Evolutionary conservation across 2,888 invertebrate genomes (phyloP).

Genomic region (Cinara cedri): DNA sequence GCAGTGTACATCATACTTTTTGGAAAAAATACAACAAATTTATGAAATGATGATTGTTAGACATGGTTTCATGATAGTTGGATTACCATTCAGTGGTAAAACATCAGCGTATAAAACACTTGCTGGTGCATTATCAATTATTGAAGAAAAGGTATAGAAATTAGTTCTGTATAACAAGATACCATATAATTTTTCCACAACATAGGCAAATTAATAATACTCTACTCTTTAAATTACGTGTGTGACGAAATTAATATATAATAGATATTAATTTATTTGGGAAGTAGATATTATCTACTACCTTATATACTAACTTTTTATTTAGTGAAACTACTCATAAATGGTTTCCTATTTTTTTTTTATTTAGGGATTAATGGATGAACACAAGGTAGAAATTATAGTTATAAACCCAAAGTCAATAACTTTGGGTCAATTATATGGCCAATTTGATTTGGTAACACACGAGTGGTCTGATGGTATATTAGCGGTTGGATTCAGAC

Average conservation of each 20-base stretch:
- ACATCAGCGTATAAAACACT: conserved; percentile 83
- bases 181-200: too few relatives aligned
- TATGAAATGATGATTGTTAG: conserved; percentile 95
- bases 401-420: conserved; percentile 94
- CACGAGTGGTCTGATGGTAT: conserved; percentile 95
- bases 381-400: conserved; percentile 77
- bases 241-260: too few relatives aligned
- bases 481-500: conserved; percentile 80
- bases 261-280: too few relatives aligned
- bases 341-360: too few relatives aligned
- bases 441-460: conserved; percentile 90
- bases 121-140: conserved; percentile 78
- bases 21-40: conserved; percentile 87
- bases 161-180: background rate
- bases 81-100: conserved; percentile 90
- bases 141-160: conserved; percentile 73
- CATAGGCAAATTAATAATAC: too few relatives aligned
- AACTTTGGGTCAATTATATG: conserved; percentile 93
- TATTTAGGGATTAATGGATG: conserved; percentile 42
- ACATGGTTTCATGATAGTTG: conserved; percentile 94
- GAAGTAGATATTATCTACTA: too few relatives aligned
- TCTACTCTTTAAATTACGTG: too few relatives aligned
- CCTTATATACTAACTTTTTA: too few relatives aligned
- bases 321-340: too few relatives aligned
- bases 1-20: conserved; percentile 82